Base-by-base conservation (phyloP, 1,140 invertebrate species). In the Palaemon carinicauda region DNA sequence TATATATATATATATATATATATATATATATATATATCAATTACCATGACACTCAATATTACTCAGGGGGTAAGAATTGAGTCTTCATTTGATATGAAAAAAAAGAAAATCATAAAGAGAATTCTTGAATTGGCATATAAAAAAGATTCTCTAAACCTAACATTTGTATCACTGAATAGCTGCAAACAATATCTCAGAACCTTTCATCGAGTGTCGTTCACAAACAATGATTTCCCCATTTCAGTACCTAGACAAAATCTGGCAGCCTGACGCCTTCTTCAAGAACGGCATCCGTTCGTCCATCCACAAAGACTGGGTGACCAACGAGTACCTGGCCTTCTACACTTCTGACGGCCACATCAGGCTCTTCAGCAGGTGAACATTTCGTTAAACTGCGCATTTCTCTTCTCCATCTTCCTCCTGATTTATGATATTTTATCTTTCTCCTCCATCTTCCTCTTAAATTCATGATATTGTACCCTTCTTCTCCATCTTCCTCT, bases 181-280 rank as follows among this genome's bases (percentile, higher is more conserved):
- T n/a, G n/a, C n/a, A n/a, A n/a, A n/a, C n/a, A n/a, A n/a, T n/a
- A n/a, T n/a, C n/a, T n/a, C n/a, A n/a, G n/a, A n/a, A n/a, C n/a
- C n/a, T n/a, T n/a, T n/a, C n/a, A n/a, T n/a, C n/a, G n/a, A n/a
- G n/a, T n/a, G n/a, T n/a, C n/a, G n/a, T n/a, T n/a, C n/a, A n/a
- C n/a, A n/a, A n/a, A n/a, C n/a, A n/a, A n/a, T 41, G 7, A 7
- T 41, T 41, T 41, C 12, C 31, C 50, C 65, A 10, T 71, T 65
- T 0, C 31, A 89, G 88, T 85, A 85, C 27, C 60, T 89, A 69
- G 86, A 87, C 19, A 80, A 89, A 19, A 89, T 89, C 31, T 89
- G 88, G 88, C 88, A 89, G 56, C 88, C 88, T 1, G 88, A 89
- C 31, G 88, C 88, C n/a, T 89, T 89, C 69, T 89, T 89, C 82